Percentiles rank a stretch among this genome's conserved stretches.
Conservation (phyloP, 2,797 vertebrate species). For the Brotula barbata region DNA sequence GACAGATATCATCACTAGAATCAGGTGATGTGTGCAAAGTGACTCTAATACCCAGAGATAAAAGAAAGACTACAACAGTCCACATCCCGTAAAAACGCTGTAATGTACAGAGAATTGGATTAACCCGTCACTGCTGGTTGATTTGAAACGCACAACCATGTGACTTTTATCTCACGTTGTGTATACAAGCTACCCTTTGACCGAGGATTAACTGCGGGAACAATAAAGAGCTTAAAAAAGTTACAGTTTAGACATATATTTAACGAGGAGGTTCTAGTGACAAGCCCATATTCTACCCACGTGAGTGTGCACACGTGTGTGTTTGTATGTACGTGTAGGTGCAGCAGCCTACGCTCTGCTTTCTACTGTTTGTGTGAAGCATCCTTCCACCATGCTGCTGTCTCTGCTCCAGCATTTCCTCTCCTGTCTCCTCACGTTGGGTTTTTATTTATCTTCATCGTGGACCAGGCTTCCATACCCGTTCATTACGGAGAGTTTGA, state of each 20-base stretch:
- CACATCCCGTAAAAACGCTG: constrained; percentile 8
- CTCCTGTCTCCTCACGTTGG: constrained; percentile 3
- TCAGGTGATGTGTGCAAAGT: constrained; percentile 21
- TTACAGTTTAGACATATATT: neutral
- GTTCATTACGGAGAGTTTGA: constrained; percentile 74
- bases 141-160: constrained; percentile 35
- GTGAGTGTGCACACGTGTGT: neutral
- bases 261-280: neutral
- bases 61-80: constrained; percentile 23
- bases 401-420: constrained; percentile 4
- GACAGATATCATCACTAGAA: constrained; percentile 2
- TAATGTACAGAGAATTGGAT: constrained; percentile 33
- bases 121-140: constrained; percentile 38
- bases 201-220: constrained; percentile 8
- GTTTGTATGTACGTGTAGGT: neutral
- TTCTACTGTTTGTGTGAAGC: constrained; percentile 24
- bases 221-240: neutral
- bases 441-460: constrained; percentile 27
- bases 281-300: neutral
- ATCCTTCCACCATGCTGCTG: constrained; percentile 7
- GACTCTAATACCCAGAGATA: constrained; percentile 14
- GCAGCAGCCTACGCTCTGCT: neutral
- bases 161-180: constrained; percentile 22
- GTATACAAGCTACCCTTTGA: constrained; percentile 6
- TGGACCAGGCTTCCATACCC: constrained; percentile 78